phyloP scores from a whole-genome alignment of 2,113 vertebrate genomes.

The Charina bottae region DNA sequence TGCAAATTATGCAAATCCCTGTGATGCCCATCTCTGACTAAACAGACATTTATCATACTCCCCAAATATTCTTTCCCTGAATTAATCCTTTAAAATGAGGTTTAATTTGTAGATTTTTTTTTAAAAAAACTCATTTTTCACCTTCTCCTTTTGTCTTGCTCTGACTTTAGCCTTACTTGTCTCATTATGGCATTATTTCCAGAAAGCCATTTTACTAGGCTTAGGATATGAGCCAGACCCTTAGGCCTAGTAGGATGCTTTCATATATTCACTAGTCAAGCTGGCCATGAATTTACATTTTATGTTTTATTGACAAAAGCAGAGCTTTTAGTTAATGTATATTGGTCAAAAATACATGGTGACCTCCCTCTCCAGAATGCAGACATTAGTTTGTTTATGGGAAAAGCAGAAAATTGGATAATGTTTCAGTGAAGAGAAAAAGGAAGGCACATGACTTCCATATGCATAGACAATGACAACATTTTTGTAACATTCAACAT shows the following conservation, averaged over 20 bases:
- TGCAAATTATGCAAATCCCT: neutral
- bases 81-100: neutral
- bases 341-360: neutral
- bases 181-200: neutral
- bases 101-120: neutral
- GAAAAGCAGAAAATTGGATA: neutral
- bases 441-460: neutral
- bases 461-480: neutral
- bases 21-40: neutral
- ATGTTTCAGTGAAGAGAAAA: conserved; percentile 10
- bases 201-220: neutral
- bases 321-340: neutral
- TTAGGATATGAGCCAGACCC: neutral
- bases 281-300: neutral
- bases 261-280: neutral
- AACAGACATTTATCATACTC: neutral
- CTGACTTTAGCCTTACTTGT: neutral
- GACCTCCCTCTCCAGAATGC: neutral
- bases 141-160: neutral
- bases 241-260: neutral
- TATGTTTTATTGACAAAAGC: neutral
- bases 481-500: neutral
- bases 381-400: neutral
- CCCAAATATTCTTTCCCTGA: neutral
- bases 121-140: neutral